Percentiles rank a stretch among this genome's conserved stretches.
Conservation (phyloP, 1,140 invertebrate species). For the Drosophila setifemur region DNA sequence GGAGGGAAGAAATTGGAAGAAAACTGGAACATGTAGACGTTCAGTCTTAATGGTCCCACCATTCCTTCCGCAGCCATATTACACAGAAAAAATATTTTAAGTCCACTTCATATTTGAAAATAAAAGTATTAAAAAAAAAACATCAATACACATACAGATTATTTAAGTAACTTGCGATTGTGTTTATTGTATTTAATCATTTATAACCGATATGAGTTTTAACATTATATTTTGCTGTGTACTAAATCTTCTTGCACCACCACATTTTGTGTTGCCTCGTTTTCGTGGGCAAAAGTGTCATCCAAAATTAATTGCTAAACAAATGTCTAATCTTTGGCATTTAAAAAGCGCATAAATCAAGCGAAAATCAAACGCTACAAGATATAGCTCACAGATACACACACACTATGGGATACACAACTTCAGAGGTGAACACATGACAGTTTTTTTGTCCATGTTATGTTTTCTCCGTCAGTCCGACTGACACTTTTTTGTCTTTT, state of each 20-base stretch:
- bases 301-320: conserved; percentile 76
- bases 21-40: not conserved
- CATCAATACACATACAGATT: no score
- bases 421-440: conserved; percentile 38
- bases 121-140: no score
- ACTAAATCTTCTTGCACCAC: not conserved
- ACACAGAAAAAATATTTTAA: no score
- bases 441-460: conserved; percentile 44
- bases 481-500: not conserved
- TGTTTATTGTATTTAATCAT: no score
- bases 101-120: no score
- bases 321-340: conserved; percentile 80
- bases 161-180: no score
- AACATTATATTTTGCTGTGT: no score
- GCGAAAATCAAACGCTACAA: conserved; percentile 69
- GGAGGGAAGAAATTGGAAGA: not conserved
- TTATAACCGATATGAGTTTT: no score
- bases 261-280: conserved; percentile 31
- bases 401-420: conserved; percentile 8
- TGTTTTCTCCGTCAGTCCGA: conserved; percentile 17
- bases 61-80: not conserved
- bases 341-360: conserved; percentile 79
- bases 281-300: conserved; percentile 63
- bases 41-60: no score
- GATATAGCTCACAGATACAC: not conserved